Percentiles rank a stretch among this genome's conserved stretches.
These are phyloP conservation scores for Eupelmus urozonus DNA, from an alignment of 2,888 invertebrate genomes.

Conservation along the genomic window DNA sequence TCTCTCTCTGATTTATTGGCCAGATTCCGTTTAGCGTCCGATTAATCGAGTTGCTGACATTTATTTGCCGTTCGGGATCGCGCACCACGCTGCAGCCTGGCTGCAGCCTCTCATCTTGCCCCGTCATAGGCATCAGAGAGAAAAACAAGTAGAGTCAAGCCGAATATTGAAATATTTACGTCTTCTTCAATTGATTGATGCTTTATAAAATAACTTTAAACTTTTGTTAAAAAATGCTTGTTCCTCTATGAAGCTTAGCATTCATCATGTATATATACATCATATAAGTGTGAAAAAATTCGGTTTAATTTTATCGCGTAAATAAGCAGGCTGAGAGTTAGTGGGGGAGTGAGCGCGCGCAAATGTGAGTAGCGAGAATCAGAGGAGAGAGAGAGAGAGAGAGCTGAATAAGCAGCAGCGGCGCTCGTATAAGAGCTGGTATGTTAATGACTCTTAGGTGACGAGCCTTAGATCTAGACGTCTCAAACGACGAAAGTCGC, in stretches of 20 bases:
- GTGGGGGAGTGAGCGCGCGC: not conserved
- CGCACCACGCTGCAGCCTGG: too few relatives aligned
- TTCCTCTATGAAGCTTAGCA: not conserved
- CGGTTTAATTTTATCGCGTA: conserved; percentile 54
- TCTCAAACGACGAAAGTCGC: conserved; percentile 62
- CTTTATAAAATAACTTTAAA: too few relatives aligned
- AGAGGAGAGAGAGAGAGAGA: not conserved
- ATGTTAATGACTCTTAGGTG: conserved; percentile 76
- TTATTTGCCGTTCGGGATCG: conserved; percentile 53
- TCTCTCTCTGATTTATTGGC: conserved; percentile 55
- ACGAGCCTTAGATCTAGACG: conserved; percentile 75
- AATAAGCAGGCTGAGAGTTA: not conserved
- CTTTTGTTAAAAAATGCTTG: too few relatives aligned
- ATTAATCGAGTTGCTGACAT: conserved; percentile 60
- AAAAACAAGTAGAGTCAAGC: too few relatives aligned
- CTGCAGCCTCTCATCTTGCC: too few relatives aligned
- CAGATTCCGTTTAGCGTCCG: conserved; percentile 59
- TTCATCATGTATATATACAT: conserved; percentile 1
- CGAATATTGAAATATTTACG: too few relatives aligned
- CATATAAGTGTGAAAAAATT: conserved; percentile 44
- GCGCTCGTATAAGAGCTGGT: conserved; percentile 62
- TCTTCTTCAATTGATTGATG: too few relatives aligned
- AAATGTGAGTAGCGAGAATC: conserved; percentile 20
- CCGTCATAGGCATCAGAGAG: too few relatives aligned
- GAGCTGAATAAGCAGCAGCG: not conserved